A percentile compares a stretch with the other conserved stretches of the same genome.
phyloP scores from a whole-genome alignment of 2,888 invertebrate species.

The Cephus runcator region DNA sequence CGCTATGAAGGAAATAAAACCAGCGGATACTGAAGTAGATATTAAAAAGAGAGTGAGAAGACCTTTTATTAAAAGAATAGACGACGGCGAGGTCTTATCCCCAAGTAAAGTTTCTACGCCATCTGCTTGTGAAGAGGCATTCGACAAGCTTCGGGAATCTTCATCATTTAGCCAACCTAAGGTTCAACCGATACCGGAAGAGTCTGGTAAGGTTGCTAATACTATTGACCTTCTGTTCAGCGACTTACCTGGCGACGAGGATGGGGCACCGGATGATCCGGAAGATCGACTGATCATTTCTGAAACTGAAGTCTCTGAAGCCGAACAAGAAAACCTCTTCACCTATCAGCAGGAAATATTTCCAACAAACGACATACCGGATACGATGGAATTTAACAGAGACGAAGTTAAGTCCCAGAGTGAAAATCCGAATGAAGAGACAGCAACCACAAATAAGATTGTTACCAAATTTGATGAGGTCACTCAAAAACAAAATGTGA shows the following conservation, averaged over 20 bases:
- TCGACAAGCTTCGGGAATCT: slow-evolving; percentile 68
- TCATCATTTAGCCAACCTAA: slow-evolving; percentile 66
- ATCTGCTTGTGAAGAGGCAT: slow-evolving; percentile 63
- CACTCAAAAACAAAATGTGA: slow-evolving; percentile 29
- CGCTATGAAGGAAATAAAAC: slow-evolving; percentile 36
- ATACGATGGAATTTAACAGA: slow-evolving; percentile 34
- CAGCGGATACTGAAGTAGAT: slow-evolving; percentile 29
- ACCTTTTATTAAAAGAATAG: slow-evolving; percentile 41
- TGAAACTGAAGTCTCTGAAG: slow-evolving; percentile 73
- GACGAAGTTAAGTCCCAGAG: slow-evolving; percentile 24
- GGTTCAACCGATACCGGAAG: slow-evolving; percentile 27
- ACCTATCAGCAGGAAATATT: slow-evolving; percentile 73
- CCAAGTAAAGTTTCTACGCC: background rate
- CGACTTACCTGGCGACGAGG: slow-evolving; percentile 63
- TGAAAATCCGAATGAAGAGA: slow-evolving; percentile 20
- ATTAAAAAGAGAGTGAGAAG: slow-evolving; percentile 50
- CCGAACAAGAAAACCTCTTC: slow-evolving; percentile 68
- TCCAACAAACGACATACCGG: slow-evolving; percentile 50
- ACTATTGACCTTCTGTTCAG: slow-evolving; percentile 62
- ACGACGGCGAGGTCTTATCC: slow-evolving; percentile 28
- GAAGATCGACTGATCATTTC: slow-evolving; percentile 71
- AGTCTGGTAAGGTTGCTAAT: slow-evolving; percentile 40
- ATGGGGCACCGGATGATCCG: slow-evolving; percentile 66
- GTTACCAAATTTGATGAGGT: background rate
- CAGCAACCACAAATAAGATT: background rate